Percentiles rank a stretch among this genome's conserved stretches.
These are phyloP conservation scores for Athripsodes cinereus DNA, from an alignment of 2,888 invertebrate genomes.

Conservation along the genomic window DNA sequence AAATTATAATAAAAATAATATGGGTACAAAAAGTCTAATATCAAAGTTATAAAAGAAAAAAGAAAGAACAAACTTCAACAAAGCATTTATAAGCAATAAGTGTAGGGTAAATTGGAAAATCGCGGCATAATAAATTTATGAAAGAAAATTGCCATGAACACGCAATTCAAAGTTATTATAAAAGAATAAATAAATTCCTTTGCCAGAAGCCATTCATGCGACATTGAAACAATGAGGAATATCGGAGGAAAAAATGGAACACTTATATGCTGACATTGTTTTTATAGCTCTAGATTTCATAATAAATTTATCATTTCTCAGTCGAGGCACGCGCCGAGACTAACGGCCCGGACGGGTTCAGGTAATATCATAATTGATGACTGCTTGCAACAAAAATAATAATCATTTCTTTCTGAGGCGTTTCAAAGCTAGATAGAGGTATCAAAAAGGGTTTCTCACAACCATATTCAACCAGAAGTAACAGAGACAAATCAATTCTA, in stretches of 20 bases:
- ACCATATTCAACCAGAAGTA: no score
- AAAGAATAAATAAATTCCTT: not conserved
- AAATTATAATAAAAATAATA: no score
- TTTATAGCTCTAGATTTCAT: not conserved
- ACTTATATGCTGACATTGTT: not conserved
- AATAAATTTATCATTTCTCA: constrained; percentile 2
- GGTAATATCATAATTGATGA: constrained; percentile 3
- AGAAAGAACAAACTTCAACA: not conserved
- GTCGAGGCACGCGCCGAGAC: constrained; percentile 5
- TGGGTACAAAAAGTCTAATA: no score
- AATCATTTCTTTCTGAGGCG: no score
- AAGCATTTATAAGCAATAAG: not conserved
- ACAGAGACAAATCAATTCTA: no score
- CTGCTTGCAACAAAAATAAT: not conserved
- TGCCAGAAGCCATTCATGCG: not conserved
- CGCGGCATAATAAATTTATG: not conserved
- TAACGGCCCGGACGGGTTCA: not conserved
- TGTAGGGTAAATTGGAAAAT: not conserved
- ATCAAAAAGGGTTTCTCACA: no score
- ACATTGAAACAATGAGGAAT: not conserved
- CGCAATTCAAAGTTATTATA: not conserved
- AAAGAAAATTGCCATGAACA: not conserved
- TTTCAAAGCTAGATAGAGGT: no score
- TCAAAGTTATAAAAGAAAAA: not conserved
- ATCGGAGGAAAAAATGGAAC: not conserved